phyloP scores from a whole-genome alignment of 2,888 invertebrate genomes.

The Scaptomyza flava region DNA sequence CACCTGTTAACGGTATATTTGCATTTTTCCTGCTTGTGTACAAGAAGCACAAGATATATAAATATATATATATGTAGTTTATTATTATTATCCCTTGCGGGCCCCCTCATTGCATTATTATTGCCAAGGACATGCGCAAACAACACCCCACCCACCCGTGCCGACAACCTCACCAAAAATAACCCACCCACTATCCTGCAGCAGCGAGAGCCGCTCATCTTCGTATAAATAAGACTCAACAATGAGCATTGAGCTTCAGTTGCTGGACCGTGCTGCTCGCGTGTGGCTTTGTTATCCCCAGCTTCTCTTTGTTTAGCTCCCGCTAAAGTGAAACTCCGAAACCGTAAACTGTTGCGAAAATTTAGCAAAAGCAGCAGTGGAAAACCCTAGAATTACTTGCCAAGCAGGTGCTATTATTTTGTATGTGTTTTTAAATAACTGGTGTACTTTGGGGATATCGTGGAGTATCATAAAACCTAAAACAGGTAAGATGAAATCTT shows the following conservation, averaged over 20 bases:
- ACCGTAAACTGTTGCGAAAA: conserved; percentile 47
- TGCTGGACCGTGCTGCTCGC: conserved; percentile 62
- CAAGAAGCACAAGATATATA: conserved; percentile 4
- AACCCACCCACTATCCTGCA: conserved; percentile 6
- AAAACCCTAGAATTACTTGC: conserved; percentile 15
- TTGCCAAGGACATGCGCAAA: conserved; percentile 76
- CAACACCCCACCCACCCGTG: conserved; percentile 47
- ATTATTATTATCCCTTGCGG: conserved; percentile 47
- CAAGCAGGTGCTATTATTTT: conserved; percentile 16
- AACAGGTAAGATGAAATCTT: conserved; percentile 26
- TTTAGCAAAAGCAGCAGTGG: conserved; percentile 4
- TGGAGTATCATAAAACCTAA: conserved; percentile 7
- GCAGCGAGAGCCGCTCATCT: conserved; percentile 34
- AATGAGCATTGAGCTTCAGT: conserved; percentile 73
- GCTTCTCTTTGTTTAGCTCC: conserved; percentile 18
- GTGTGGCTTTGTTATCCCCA: conserved; percentile 44
- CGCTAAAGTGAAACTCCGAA: conserved; percentile 1
- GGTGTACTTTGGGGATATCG: conserved; percentile 19
- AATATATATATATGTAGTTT: conserved; percentile 39
- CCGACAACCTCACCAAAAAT: conserved; percentile 5
- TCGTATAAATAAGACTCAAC: conserved; percentile 77
- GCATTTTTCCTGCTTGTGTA: conserved; percentile 56
- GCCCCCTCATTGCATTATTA: conserved; percentile 4
- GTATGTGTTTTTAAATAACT: conserved; percentile 27
- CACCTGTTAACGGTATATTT: conserved; percentile 74